These are phyloP conservation scores for Mycetomoellerius zeteki DNA, from an alignment of 1,140 invertebrate species.

Conservation along the genomic window DNA sequence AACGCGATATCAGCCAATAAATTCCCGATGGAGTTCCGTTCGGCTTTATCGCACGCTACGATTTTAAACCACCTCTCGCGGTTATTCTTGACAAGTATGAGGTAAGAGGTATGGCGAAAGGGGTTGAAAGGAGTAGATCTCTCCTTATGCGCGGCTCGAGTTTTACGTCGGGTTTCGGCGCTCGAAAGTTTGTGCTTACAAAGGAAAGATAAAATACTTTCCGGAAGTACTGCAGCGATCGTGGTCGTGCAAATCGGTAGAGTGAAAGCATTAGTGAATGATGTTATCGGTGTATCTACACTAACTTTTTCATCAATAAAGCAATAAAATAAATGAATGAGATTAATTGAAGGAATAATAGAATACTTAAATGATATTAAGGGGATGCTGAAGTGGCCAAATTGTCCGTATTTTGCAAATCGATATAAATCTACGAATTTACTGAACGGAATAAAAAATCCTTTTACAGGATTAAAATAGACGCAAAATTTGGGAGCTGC, in stretches of 20 bases:
- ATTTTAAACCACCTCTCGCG: constrained; percentile 24
- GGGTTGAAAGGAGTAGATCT: constrained; percentile 1
- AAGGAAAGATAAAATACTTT: constrained; percentile 54
- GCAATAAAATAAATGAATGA: neutral
- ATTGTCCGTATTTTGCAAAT: too few relatives aligned
- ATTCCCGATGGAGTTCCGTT: constrained; percentile 21
- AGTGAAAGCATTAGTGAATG: neutral
- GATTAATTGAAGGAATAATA: neutral
- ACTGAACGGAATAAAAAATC: too few relatives aligned
- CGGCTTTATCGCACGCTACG: constrained; percentile 40
- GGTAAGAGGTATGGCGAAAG: constrained; percentile 16
- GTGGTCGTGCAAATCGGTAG: neutral
- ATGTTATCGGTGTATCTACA: neutral
- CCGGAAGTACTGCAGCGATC: neutral
- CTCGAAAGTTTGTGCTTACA: constrained; percentile 26
- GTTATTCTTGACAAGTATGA: constrained; percentile 33
- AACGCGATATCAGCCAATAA: constrained; percentile 31
- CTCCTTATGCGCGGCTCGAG: constrained; percentile 26
- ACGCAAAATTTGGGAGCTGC: too few relatives aligned
- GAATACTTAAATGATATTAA: neutral
- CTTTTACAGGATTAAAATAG: too few relatives aligned
- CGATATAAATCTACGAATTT: too few relatives aligned
- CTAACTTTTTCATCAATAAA: neutral
- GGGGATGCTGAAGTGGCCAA: too few relatives aligned
- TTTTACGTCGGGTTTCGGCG: constrained; percentile 31